These are phyloP conservation scores for Pyrocephalus nanus DNA, from an alignment of 2,797 vertebrate genomes.

Conservation along the genomic window DNA sequence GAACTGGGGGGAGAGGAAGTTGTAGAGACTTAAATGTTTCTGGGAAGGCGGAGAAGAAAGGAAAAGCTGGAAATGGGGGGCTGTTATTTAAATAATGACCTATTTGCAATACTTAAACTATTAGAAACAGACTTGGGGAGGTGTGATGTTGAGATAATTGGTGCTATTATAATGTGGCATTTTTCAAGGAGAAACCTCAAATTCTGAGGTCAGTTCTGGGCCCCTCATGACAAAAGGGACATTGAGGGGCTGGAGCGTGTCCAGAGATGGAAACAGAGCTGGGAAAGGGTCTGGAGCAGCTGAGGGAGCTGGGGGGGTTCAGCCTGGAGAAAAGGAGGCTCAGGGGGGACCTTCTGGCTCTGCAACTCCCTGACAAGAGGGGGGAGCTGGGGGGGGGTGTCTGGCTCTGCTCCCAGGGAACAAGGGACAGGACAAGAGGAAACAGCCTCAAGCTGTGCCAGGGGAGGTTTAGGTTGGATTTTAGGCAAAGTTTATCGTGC, in stretches of 20 bases:
- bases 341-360: background rate
- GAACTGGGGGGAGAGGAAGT: background rate
- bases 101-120: background rate
- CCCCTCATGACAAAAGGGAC: fast-evolving
- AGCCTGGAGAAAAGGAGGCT: background rate
- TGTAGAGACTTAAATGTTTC: background rate
- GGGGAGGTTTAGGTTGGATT: background rate
- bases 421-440: background rate
- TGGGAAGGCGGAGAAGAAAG: background rate
- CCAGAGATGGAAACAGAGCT: background rate
- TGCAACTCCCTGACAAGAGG: background rate
- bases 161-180: background rate
- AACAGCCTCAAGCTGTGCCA: background rate
- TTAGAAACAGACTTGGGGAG: background rate
- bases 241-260: background rate
- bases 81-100: conserved; percentile 8
- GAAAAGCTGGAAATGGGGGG: background rate
- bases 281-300: background rate
- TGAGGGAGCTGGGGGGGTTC: background rate
- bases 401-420: background rate
- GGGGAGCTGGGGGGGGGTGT: background rate
- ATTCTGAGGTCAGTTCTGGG: background rate
- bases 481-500: background rate
- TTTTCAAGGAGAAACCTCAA: background rate
- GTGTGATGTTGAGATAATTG: background rate